Evolutionary conservation across 1,140 invertebrate genomes (phyloP).

Genomic region (Brachionus rotundiformis): DNA sequence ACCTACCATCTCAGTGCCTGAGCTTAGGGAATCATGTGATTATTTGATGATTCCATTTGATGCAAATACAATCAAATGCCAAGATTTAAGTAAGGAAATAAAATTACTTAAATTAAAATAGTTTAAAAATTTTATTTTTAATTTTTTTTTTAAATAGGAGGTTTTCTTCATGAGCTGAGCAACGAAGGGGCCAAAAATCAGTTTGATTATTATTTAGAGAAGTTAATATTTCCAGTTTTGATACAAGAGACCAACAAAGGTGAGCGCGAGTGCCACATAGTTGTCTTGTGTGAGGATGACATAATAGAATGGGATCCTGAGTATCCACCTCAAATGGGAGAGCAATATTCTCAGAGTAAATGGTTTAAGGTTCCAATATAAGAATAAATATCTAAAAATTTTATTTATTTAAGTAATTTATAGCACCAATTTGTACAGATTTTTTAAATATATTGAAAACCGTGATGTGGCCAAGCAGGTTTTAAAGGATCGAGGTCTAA

Average conservation of each 20-base stretch:
- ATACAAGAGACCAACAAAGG: conserved; percentile 60
- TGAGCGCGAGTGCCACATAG: conserved; percentile 73
- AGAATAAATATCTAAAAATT: background rate
- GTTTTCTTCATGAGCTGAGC: conserved; percentile 91
- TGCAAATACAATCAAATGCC: conserved; percentile 89
- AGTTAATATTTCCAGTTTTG: conserved; percentile 54
- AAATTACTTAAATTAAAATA: conserved; percentile 61
- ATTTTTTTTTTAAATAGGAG: conserved; percentile 68
- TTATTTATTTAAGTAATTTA: conserved; percentile 69
- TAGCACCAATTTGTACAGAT: conserved; percentile 88
- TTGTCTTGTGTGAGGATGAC: conserved; percentile 91
- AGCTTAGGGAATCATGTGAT: conserved; percentile 95
- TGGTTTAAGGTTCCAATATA: conserved; percentile 42
- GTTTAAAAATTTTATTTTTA: background rate
- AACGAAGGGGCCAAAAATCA: conserved; percentile 96
- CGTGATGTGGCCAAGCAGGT: conserved; percentile 97
- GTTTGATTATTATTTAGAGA: conserved; percentile 93
- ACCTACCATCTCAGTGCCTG: conserved; percentile 80
- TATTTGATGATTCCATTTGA: conserved; percentile 97
- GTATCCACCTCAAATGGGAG: conserved; percentile 92
- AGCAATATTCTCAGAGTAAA: conserved; percentile 84
- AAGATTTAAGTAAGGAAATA: conserved; percentile 75
- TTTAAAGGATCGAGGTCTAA: conserved; percentile 93
- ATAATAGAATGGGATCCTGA: conserved; percentile 97
- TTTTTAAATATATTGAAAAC: conserved; percentile 99